A percentile compares a stretch with the other conserved stretches of the same genome.
phyloP scores from a whole-genome alignment of 30 jellyfish, hydroid and myxozoan genomes.

The Nemopilema nomurai region DNA sequence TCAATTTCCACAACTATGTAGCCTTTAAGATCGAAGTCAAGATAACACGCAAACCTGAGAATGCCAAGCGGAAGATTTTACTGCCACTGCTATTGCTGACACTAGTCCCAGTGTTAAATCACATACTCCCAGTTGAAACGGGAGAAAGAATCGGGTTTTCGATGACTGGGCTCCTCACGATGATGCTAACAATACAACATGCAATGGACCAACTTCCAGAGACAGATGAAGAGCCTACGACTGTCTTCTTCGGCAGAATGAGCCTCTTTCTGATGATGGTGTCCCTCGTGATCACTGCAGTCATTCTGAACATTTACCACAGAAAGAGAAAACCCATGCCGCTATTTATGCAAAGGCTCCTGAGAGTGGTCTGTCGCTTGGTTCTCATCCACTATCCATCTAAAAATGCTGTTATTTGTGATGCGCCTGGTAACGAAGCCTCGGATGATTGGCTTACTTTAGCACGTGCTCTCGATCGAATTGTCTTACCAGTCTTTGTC shows the following conservation, averaged over 20 bases:
- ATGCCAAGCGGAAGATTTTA: slow-evolving; percentile 14
- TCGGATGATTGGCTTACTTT: background rate
- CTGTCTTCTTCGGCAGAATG: slow-evolving; percentile 6
- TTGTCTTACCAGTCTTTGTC: background rate
- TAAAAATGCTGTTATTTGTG: background rate
- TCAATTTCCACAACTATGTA: background rate
- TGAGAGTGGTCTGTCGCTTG: slow-evolving; percentile 9
- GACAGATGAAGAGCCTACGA: slow-evolving; percentile 20
- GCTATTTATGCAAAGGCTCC: background rate
- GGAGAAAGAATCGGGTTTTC: slow-evolving; percentile 47
- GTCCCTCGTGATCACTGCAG: slow-evolving; percentile 25
- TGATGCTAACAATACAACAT: slow-evolving; percentile 36
- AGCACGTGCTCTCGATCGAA: slow-evolving; percentile 10
- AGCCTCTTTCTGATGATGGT: slow-evolving; percentile 8
- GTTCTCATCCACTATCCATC: background rate
- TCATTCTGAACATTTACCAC: slow-evolving; percentile 10
- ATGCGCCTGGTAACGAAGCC: background rate
- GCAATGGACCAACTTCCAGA: slow-evolving; percentile 35
- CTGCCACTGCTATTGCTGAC: slow-evolving; percentile 10
- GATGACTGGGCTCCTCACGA: slow-evolving; percentile 35
- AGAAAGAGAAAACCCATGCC: slow-evolving; percentile 36
- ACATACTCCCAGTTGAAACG: slow-evolving; percentile 33
- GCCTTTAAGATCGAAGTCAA: background rate
- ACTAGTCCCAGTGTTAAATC: background rate
- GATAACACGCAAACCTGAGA: slow-evolving; percentile 17